Evolutionary conservation across 2,888 invertebrate species (phyloP).

Genomic region (Cheilosia vulpina): DNA sequence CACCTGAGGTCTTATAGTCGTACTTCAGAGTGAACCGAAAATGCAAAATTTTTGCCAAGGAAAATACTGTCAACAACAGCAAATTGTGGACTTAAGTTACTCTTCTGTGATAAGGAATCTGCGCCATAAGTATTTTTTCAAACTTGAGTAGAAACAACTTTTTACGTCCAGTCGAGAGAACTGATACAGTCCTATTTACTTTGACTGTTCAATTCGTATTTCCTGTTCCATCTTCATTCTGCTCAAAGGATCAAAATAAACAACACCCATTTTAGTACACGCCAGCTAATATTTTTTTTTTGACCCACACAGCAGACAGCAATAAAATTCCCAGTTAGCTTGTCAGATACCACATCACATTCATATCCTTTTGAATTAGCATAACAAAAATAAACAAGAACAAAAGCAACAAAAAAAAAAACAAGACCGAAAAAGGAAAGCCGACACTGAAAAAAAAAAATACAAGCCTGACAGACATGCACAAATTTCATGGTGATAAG

Average conservation of each 20-base stretch:
- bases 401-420: background rate
- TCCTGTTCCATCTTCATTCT: background rate
- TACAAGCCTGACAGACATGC: slow-evolving; percentile 43
- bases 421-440: slow-evolving; percentile 1
- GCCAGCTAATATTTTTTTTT: background rate
- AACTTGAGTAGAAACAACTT: too few species aligned
- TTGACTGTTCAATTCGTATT: too few species aligned
- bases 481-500: slow-evolving; percentile 18
- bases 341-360: slow-evolving; percentile 13
- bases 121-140: too few species aligned
- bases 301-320: background rate
- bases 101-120: too few species aligned
- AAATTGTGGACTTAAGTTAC: too few species aligned
- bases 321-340: slow-evolving; percentile 33
- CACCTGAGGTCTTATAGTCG: too few species aligned
- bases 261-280: background rate
- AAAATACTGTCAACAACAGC: too few species aligned
- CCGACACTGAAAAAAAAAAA: slow-evolving; percentile 23
- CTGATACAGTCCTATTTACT: too few species aligned
- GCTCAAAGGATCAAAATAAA: background rate
- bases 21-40: too few species aligned
- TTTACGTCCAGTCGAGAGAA: too few species aligned
- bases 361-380: slow-evolving; percentile 29
- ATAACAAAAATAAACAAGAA: slow-evolving; percentile 14
- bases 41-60: too few species aligned